Evolutionary conservation across 2,797 vertebrate genomes (phyloP), one percentile per base, ranked within the genome.

Genomic region (Cyclura pinguis): DNA sequence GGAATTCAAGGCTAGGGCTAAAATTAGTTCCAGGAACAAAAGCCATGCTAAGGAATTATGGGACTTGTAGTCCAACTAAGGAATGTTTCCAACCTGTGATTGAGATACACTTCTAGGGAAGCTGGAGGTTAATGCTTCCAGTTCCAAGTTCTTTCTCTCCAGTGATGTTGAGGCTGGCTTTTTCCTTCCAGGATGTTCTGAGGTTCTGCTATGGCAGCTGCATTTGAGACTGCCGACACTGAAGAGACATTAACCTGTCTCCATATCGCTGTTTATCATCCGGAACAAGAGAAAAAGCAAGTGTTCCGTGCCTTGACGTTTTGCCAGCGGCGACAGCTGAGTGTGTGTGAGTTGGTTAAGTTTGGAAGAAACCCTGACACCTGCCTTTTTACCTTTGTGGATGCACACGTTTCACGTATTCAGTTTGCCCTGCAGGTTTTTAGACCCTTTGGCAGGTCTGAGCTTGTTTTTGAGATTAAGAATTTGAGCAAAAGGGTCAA

Each of bases 401-500:
- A 99, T 91, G 86, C 78, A 0, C 96, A 96, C 5, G 98, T 98
- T 87, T 99, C 99, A 69, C 97, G 98, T 32, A 94, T 98, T 88
- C 99, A 99, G 96, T 97, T 99, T 92, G 93, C 96, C 12, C 6
- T 99, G 88, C 96, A 98, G 0, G 97, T 98, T 1, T 99, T 98
- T 96, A 98, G 97, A 76, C 96, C 93, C 0, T 94, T 97, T 1
- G 91, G 96, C 52, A 97, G 96, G 93, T 87, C 96, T 0, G 95
- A 97, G 9, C 91, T 97, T 72, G 96, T 94, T 7, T 99, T 99
- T 88, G 96, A 97, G 93, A 97, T 99, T 50, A 99, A 99, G 97
- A 99, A 99, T 95, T 78, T 99, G 96, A 99, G 99, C 95, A 98
- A 97, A 96, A 98, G 89, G 94, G 97, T 97, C 0, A 97, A 77